Evolutionary conservation across 2,797 vertebrate species (phyloP).

Genomic region (Propithecus perrieri): DNA sequence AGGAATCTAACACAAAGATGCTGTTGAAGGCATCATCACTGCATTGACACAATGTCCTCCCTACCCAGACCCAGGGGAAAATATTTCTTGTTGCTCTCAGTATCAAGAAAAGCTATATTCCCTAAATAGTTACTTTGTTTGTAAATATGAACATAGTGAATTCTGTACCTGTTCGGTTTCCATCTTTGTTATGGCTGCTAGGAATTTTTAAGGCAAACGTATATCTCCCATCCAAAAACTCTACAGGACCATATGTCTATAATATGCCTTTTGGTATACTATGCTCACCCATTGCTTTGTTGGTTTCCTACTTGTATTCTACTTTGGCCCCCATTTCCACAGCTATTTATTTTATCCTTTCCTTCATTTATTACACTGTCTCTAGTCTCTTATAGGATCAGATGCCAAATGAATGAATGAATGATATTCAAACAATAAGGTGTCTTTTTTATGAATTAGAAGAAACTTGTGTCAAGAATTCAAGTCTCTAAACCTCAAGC

Average conservation of each 20-base stretch:
- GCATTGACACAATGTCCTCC: background rate
- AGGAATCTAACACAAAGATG: slow-evolving; percentile 8
- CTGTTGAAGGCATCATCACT: background rate
- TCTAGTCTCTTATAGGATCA: background rate
- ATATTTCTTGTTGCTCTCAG: background rate
- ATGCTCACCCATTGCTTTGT: background rate
- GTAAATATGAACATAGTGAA: background rate
- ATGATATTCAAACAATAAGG: background rate
- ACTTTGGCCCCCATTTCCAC: background rate
- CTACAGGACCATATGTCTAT: background rate
- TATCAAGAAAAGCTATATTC: background rate
- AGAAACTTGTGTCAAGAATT: background rate
- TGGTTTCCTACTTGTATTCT: background rate
- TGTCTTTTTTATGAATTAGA: background rate
- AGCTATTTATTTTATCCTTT: background rate
- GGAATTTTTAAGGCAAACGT: slow-evolving; percentile 16
- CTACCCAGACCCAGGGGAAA: background rate
- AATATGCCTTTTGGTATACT: background rate
- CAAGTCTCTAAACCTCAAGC: background rate
- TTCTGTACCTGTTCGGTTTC: slow-evolving; percentile 5
- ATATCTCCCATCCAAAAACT: slow-evolving; percentile 19
- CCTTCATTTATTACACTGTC: background rate
- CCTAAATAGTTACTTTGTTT: slow-evolving; percentile 7
- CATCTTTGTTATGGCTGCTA: background rate
- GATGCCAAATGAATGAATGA: background rate